Evolutionary conservation across 2,797 vertebrate species (phyloP), one percentile per base, ranked within the genome.

Genomic region (Silurus lanzhouensis): DNA sequence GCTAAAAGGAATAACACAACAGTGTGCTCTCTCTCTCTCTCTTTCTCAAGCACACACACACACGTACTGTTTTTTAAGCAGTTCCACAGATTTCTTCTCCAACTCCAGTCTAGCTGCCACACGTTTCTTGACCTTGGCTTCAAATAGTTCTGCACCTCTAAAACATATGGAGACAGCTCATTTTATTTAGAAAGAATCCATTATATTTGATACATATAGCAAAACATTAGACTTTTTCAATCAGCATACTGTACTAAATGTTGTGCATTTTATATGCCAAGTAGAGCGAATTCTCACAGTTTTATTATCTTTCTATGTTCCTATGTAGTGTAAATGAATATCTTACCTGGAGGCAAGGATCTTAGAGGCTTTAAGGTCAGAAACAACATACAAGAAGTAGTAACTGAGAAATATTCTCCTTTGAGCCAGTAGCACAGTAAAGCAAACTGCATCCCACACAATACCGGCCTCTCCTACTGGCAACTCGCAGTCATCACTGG

Each of bases 321-420:
- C 22, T 25, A 12, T 38, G 14, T 20, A 14, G 6, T 63, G 12
- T 79, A 15, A 57, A n/a, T 44, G 38, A 44, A 6, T 14, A 66
- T 67, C 60, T 87, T 44, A 95, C 94, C 96, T 95, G 86, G 93
- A 94, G 44, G 95, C 95, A 66, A 95, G 89, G 85, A 94, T 93
- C 85, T 95, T 95, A 1, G 93, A 93, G 7, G 94, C 94, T 89
- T 94, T 95, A 83, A 94, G 92, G 83, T 97, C 94, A 15, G 95
- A 94, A 63, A 95, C 95, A 71, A 95, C 90, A 0, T 94, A 95
- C n/a, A 96, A 94, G 89, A 94, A 96, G 84, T 95, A 95, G 88
- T 95, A 96, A 89, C 96, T 96, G 84, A 94, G 94, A 87, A 96
- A 96, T 63, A 95, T 91, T 57, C 93, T 92, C 46, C 92, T 89